These are phyloP conservation scores for Amblyornis subalaris DNA, from an alignment of 2,113 vertebrate species.

Conservation along the genomic window DNA sequence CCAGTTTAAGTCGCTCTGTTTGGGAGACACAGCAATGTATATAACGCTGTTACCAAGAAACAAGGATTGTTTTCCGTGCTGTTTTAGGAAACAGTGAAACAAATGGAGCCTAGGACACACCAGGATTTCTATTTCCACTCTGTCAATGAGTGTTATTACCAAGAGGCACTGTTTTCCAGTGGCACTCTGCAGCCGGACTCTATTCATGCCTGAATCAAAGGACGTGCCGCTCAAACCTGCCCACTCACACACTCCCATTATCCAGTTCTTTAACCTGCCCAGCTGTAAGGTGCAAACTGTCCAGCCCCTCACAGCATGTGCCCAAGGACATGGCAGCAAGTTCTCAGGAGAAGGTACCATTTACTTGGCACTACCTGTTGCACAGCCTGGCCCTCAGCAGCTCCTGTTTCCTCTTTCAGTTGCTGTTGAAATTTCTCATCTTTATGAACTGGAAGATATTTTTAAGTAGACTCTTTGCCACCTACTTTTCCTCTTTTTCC, in stretches of 20 bases:
- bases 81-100: conserved; percentile 37
- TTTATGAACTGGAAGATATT: background rate
- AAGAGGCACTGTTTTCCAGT: background rate
- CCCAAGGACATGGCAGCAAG: background rate
- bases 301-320: background rate
- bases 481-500: background rate
- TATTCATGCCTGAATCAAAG: background rate
- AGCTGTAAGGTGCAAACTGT: background rate
- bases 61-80: conserved; percentile 7
- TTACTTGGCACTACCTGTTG: background rate
- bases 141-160: conserved; percentile 15
- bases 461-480: background rate
- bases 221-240: background rate
- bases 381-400: background rate
- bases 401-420: background rate
- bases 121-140: conserved; percentile 7
- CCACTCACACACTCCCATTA: background rate
- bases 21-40: background rate
- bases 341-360: background rate
- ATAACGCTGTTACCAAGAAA: conserved; percentile 33
- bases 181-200: background rate
- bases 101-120: background rate
- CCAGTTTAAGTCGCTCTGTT: background rate
- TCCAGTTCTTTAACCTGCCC: background rate
- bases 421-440: background rate